Conservation (phyloP, 2,113 vertebrate species). For the Furnarius figulus region DNA sequence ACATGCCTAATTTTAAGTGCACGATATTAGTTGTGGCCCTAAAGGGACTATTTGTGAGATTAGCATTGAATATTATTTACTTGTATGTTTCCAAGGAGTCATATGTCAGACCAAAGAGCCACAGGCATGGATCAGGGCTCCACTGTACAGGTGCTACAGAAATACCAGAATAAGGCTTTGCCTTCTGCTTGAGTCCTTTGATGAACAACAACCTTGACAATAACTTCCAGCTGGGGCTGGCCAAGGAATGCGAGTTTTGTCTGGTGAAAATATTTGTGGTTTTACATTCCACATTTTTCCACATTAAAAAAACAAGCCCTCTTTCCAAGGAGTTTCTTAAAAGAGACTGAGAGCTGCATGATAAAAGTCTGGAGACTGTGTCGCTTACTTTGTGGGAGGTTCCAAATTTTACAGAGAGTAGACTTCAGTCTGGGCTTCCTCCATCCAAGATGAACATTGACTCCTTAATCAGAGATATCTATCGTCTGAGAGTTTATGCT, state of each 20-base stretch:
- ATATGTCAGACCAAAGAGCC: neutral
- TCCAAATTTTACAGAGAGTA: neutral
- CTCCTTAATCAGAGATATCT: neutral
- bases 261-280: conserved; percentile 52
- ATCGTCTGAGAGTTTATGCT: neutral
- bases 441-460: neutral
- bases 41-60: conserved; percentile 32
- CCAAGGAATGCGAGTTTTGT: conserved; percentile 10
- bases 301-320: conserved; percentile 5
- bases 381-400: neutral
- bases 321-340: conserved; percentile 39
- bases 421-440: neutral
- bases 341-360: neutral
- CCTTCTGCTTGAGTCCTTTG: neutral
- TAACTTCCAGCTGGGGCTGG: conserved; percentile 33
- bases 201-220: conserved; percentile 18
- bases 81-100: neutral
- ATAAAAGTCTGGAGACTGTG: neutral
- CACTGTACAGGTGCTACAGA: conserved; percentile 18
- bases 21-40: neutral
- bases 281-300: conserved; percentile 51
- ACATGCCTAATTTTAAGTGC: conserved; percentile 18
- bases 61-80: conserved; percentile 3
- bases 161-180: neutral
- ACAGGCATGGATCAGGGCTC: neutral